Conservation (phyloP, 37 sponge, comb jelly and placozoan genomes). For the Ephydatia muelleri region DNA sequence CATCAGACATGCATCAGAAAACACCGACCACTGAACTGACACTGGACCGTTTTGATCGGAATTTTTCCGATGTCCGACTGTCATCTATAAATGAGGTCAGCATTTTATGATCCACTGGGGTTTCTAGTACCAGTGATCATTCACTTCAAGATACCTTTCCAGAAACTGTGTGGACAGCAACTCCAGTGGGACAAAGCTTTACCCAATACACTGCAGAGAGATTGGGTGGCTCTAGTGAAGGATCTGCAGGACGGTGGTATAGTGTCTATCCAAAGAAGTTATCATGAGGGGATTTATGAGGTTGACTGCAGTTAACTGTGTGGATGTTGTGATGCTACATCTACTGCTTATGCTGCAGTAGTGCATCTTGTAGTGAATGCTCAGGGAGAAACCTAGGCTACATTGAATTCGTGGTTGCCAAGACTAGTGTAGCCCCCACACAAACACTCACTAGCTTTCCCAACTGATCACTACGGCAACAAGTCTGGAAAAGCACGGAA, state of each 20-base stretch:
- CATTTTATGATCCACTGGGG: slow-evolving; percentile 29
- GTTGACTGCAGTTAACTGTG: not conserved
- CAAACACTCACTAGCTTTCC: no score
- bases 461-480: no score
- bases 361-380: slow-evolving; percentile 19
- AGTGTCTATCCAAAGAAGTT: slow-evolving; percentile 18
- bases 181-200: slow-evolving; percentile 11
- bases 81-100: no score
- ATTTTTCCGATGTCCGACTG: no score
- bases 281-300: not conserved
- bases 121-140: slow-evolving; percentile 13
- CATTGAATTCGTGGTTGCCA: slow-evolving; percentile 12
- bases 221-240: not conserved
- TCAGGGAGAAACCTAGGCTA: not conserved
- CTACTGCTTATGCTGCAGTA: slow-evolving; percentile 25
- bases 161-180: not conserved
- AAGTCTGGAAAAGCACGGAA: no score
- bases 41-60: no score
- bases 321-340: slow-evolving; percentile 37
- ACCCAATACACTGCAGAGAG: not conserved
- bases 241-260: not conserved
- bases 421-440: slow-evolving; percentile 36
- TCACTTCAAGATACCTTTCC: slow-evolving; percentile 13
- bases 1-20: no score
- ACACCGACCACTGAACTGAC: no score